Percentiles rank a stretch among this genome's conserved stretches.
These are phyloP conservation scores for Okamejei kenojei DNA, from an alignment of 2,797 vertebrate species.

Conservation along the genomic window DNA sequence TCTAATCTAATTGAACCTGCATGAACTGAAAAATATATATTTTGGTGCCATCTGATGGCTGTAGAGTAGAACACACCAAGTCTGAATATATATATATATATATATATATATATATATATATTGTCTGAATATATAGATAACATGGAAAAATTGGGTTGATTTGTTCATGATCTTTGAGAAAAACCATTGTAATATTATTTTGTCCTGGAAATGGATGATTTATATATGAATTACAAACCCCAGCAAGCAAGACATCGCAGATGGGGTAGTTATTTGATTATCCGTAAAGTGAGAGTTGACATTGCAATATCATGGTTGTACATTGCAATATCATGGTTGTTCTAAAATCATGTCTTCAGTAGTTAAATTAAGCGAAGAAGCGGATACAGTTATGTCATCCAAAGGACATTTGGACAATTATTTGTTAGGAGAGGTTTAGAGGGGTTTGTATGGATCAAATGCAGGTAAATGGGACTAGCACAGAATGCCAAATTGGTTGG, in stretches of 20 bases:
- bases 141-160: not conserved
- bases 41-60: not conserved
- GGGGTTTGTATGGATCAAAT: too few relatives aligned
- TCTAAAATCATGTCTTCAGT: not conserved
- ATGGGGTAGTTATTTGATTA: not conserved
- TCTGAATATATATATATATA: not conserved
- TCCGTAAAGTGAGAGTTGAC: not conserved
- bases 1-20: not conserved
- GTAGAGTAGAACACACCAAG: not conserved
- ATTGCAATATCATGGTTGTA: not conserved
- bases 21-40: conserved; percentile 1
- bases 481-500: too few relatives aligned
- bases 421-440: too few relatives aligned
- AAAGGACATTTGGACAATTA: too few relatives aligned
- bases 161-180: not conserved
- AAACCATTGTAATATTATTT: not conserved
- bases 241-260: not conserved
- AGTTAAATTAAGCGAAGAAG: not conserved
- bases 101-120: not conserved
- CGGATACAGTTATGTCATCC: too few relatives aligned
- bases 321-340: not conserved
- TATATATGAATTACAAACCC: not conserved
- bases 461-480: too few relatives aligned
- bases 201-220: not conserved
- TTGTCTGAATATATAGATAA: not conserved